Base-by-base conservation (phyloP, 2,113 vertebrate genomes). In the Megaleporinus macrocephalus region DNA sequence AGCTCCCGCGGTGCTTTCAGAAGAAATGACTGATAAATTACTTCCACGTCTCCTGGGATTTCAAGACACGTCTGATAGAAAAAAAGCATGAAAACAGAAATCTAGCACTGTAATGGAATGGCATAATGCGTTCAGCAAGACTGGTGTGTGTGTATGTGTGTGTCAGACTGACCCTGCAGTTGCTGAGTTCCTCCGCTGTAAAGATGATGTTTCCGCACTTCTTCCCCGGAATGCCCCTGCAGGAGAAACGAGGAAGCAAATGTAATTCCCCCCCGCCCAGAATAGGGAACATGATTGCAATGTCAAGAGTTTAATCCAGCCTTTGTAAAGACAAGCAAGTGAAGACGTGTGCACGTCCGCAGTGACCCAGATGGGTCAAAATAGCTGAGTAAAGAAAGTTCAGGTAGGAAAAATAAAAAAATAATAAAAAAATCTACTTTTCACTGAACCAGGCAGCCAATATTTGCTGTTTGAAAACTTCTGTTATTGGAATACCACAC, bases 181-280 rank as follows among this genome's bases (percentile, higher is more conserved):
- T 94, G 88, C 93, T 93, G 84, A 94, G 93, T 85, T 94, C 93
- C 85, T 94, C 93, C 26, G 92, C 93, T 78, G 91, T 86, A 69
- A 94, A 90, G 87, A 93, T 92, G 90, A 94, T 94, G 89, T 88
- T 86, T 81, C 93, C 93, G 86, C 92, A 94, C 87, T 94, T 94
- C 87, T 94, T 94, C 33, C 93, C 93, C 14, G 93, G 93, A 85
- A 94, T 94, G 55, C 93, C 93, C 78, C 93, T 94, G 87, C 41
- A 85, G 71, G 51, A 76, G 12, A 85, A 44, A 86, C 83, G 91
- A 73, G 1, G 11, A 79, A 80, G 75, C 44, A 76, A 27, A 77
- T 49, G 78, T 73, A 80, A 76, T 77, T 63, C 27, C 36, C 36
- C 36, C 2, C 79, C 59, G 14, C 44, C 49, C 41, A 85, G 78